Percentiles rank a stretch among this genome's conserved stretches.
These are phyloP conservation scores for Bos taurus DNA, from an alignment of 2,113 vertebrate genomes.

Conservation along the genomic window DNA sequence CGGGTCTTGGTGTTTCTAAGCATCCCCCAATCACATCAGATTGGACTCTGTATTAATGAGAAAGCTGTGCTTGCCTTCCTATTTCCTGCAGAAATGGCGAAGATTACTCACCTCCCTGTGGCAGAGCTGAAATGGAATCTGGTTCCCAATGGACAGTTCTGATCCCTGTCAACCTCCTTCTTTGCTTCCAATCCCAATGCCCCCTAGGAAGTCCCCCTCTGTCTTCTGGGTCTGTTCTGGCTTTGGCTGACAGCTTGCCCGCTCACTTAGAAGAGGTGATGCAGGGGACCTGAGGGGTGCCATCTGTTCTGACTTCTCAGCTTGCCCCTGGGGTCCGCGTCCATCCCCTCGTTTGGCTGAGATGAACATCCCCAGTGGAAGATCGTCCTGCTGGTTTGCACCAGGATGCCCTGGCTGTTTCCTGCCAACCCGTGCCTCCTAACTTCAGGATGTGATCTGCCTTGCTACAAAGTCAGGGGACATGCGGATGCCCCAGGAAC, in stretches of 20 bases:
- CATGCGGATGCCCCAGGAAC: background rate
- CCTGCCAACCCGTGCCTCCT: background rate
- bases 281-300: background rate
- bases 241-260: background rate
- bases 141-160: background rate
- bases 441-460: background rate
- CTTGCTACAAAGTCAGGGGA: background rate
- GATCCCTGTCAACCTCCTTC: background rate
- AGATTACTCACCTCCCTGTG: background rate
- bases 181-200: background rate
- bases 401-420: background rate
- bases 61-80: background rate
- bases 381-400: background rate
- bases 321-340: fast-evolving
- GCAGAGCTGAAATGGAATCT: background rate
- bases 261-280: background rate
- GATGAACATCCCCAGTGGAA: background rate
- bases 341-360: fast-evolving
- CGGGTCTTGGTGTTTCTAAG: background rate
- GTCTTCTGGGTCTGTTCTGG: background rate
- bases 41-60: background rate
- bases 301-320: fast-evolving
- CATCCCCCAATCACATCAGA: background rate
- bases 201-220: background rate
- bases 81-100: background rate